Conservation (phyloP, 2,888 invertebrate genomes). For the Athetis lepigone region DNA sequence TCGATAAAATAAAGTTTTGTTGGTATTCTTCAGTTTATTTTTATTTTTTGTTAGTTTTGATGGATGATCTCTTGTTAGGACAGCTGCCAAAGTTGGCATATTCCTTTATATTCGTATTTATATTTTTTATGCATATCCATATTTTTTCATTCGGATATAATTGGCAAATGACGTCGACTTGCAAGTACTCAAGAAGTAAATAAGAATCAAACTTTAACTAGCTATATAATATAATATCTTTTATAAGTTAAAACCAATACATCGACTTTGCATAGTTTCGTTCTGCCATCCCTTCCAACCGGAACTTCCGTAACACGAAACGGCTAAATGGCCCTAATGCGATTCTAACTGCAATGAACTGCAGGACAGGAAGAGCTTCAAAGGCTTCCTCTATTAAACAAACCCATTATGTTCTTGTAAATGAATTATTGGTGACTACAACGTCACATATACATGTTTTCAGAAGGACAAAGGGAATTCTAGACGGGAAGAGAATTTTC, state of each 20-base stretch:
- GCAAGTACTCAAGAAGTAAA: not conserved
- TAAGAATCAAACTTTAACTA: not conserved
- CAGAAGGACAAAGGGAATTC: not conserved
- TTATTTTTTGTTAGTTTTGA: slow-evolving; percentile 12
- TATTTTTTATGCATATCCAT: not conserved
- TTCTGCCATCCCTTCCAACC: not conserved
- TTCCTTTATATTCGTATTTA: slow-evolving; percentile 15
- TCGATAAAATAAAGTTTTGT: slow-evolving; percentile 32
- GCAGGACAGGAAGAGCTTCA: slow-evolving; percentile 11
- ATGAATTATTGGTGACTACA: not conserved
- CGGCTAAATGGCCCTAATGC: not conserved
- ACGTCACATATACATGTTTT: not conserved
- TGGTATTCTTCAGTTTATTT: slow-evolving; percentile 20
- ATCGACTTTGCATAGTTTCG: slow-evolving; percentile 6
- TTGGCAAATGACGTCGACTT: not conserved
- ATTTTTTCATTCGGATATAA: slow-evolving; percentile 9
- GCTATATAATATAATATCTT: too few relatives aligned
- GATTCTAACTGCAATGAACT: slow-evolving; percentile 20
- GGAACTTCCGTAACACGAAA: slow-evolving; percentile 18
- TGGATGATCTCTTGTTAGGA: slow-evolving; percentile 29
- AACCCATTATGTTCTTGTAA: not conserved
- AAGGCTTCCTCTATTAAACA: slow-evolving; percentile 14
- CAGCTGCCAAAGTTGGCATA: slow-evolving; percentile 25
- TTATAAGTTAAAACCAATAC: too few relatives aligned
- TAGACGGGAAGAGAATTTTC: not conserved